Evolutionary conservation across 2,888 invertebrate genomes (phyloP).

Genomic region (Heliconius hortense): DNA sequence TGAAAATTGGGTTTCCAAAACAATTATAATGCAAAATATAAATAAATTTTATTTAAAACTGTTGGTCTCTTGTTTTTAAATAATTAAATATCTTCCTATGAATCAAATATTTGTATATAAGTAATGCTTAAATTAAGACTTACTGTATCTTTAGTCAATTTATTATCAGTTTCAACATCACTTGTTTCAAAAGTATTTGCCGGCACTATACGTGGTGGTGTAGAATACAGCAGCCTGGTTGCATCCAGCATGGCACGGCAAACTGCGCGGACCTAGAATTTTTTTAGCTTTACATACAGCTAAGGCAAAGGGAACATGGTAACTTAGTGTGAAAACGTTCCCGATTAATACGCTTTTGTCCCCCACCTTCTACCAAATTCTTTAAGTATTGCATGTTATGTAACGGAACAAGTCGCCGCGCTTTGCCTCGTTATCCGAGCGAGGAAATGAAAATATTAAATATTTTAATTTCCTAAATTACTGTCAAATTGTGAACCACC

Average conservation of each 20-base stretch:
- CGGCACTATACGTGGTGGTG: slow-evolving; percentile 71
- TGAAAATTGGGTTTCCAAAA: too few species aligned
- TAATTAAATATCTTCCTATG: too few species aligned
- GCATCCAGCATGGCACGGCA: slow-evolving; percentile 91
- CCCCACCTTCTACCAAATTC: not conserved
- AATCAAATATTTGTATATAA: not conserved
- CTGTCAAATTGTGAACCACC: too few species aligned
- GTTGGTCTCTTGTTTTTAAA: too few species aligned
- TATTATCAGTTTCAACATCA: slow-evolving; percentile 80
- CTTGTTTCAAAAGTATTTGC: slow-evolving; percentile 77
- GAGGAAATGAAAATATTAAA: too few species aligned
- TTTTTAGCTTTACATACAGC: not conserved
- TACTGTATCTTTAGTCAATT: slow-evolving; percentile 62
- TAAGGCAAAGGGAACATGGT: not conserved
- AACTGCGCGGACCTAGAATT: slow-evolving; percentile 80
- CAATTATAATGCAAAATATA: too few species aligned
- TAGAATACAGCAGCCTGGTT: slow-evolving; percentile 86
- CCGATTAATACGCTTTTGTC: not conserved
- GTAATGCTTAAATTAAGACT: slow-evolving; percentile 34
- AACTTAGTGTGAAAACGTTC: not conserved
- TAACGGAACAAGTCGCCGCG: too few species aligned
- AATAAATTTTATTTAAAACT: too few species aligned
- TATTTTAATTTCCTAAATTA: too few species aligned
- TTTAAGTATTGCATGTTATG: too few species aligned
- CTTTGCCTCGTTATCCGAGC: too few species aligned